Evolutionary conservation across 1,140 invertebrate genomes (phyloP), one percentile per base, ranked within the genome.

Genomic region (Drosophila ironensis): DNA sequence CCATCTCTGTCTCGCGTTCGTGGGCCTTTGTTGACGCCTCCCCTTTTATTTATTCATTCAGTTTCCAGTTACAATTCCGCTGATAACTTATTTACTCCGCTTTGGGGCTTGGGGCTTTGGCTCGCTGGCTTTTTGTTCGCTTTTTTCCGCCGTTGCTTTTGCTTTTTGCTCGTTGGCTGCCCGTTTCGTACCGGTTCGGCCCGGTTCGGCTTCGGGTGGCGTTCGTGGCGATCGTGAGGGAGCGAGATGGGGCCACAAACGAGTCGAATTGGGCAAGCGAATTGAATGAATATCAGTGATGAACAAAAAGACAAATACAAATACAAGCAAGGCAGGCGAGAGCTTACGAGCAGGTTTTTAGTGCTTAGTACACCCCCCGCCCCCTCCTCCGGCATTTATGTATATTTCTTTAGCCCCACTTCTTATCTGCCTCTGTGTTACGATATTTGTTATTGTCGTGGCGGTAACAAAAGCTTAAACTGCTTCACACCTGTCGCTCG

Each of bases 31-130:
- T 84, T 84, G 80, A 80, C 81, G 80, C 80, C 80, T 84, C 80
- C 80, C 80, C 80, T 87, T 84, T 82, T 80, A 68, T 73, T 70
- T 69, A 74, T 74, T 67, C 66, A 87, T 66, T 67, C 59, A 73
- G 76, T 64, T 84, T 82, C 54, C 63, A 84, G 78, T 86, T 84
- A 86, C 80, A 86, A 72, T 80, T 78, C 78, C 53, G 57, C 74
- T 86, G 80, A 87, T 84, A 86, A 84, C 71, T 84, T 84, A 84
- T 80, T 84, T 84, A 86, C 74, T 86, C 70, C 61, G 69, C 66
- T 72, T 48, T 67, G 64, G 61, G 73, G 73, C 78, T 77, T 67
- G 25, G 52, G 30, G 20, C 30, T n/a, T 46, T 20, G 8, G 8
- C 27, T 22, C 14, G 11, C 11, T 35, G 52, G 30, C 27, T 40